Evolutionary conservation across 2,888 invertebrate species (phyloP).

Genomic region (Endotricha flammealis): DNA sequence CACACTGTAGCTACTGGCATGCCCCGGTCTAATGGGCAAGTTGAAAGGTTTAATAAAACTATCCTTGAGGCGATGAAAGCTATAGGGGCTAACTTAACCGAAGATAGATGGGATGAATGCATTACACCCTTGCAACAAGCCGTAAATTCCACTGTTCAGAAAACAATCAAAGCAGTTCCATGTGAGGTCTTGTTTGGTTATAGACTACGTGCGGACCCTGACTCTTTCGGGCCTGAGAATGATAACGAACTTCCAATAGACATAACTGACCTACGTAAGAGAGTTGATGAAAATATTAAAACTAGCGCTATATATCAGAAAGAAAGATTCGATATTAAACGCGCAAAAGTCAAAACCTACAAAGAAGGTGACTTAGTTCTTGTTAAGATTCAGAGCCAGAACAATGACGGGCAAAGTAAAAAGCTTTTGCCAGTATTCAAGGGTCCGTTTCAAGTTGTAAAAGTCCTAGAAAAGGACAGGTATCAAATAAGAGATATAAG

Average conservation of each 20-base stretch:
- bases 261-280: conserved; percentile 9
- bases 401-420: conserved; percentile 15
- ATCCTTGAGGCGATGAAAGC: conserved; percentile 12
- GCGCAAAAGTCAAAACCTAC: conserved; percentile 11
- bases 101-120: conserved; percentile 6
- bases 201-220: conserved; percentile 1
- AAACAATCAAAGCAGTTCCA: conserved; percentile 9
- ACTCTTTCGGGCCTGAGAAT: conserved; percentile 3
- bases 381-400: conserved; percentile 16
- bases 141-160: conserved; percentile 5
- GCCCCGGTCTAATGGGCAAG: conserved; percentile 13
- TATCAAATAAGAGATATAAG: conserved; percentile 13
- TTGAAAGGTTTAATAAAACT: conserved; percentile 11
- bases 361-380: conserved; percentile 15
- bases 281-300: conserved; percentile 5
- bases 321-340: conserved; percentile 6
- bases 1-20: conserved; percentile 10
- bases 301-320: conserved; percentile 8
- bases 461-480: conserved; percentile 12
- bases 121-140: conserved; percentile 4
- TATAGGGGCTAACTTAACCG: conserved; percentile 10
- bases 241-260: conserved; percentile 7
- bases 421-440: conserved; percentile 17
- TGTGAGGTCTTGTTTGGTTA: conserved; percentile 9
- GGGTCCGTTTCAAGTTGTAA: conserved; percentile 17